A percentile compares a stretch with the other conserved stretches of the same genome.
phyloP scores from a whole-genome alignment of 2,888 invertebrate species.

The Hyppa rectilinea region DNA sequence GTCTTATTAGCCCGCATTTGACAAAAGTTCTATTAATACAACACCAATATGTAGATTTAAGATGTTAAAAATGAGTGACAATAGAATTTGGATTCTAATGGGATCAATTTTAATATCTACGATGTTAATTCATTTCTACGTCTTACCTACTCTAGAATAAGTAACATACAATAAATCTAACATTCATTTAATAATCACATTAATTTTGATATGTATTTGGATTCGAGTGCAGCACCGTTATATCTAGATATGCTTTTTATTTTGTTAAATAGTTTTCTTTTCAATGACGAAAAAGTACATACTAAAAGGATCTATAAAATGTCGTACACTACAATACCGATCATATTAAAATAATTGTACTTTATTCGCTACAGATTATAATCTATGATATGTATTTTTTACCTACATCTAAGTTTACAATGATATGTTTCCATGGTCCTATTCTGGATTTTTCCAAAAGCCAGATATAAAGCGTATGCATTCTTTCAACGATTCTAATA shows the following conservation, averaged over 20 bases:
- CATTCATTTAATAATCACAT: constrained; percentile 83
- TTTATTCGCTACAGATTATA: constrained; percentile 85
- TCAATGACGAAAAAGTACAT: constrained; percentile 66
- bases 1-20: constrained; percentile 89
- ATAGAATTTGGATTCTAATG: constrained; percentile 65
- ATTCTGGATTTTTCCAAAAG: constrained; percentile 88
- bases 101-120: constrained; percentile 66
- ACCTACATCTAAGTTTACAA: constrained; percentile 81
- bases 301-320: constrained; percentile 85
- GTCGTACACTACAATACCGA: constrained; percentile 86
- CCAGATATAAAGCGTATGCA: constrained; percentile 90
- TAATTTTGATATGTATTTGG: constrained; percentile 88
- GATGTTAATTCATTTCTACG: constrained; percentile 71
- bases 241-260: constrained; percentile 77
- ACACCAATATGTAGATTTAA: constrained; percentile 69
- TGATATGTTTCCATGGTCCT: constrained; percentile 89
- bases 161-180: constrained; percentile 78
- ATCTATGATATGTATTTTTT: constrained; percentile 84
- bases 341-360: constrained; percentile 89
- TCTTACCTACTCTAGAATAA: constrained; percentile 78
- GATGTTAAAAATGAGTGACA: constrained; percentile 64
- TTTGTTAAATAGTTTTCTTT: constrained; percentile 70
- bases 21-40: constrained; percentile 82
- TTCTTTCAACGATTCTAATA: constrained; percentile 86
- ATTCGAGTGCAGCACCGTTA: constrained; percentile 84